Evolutionary conservation across 2,888 invertebrate species (phyloP).

Genomic region (Cerceris rybyensis): DNA sequence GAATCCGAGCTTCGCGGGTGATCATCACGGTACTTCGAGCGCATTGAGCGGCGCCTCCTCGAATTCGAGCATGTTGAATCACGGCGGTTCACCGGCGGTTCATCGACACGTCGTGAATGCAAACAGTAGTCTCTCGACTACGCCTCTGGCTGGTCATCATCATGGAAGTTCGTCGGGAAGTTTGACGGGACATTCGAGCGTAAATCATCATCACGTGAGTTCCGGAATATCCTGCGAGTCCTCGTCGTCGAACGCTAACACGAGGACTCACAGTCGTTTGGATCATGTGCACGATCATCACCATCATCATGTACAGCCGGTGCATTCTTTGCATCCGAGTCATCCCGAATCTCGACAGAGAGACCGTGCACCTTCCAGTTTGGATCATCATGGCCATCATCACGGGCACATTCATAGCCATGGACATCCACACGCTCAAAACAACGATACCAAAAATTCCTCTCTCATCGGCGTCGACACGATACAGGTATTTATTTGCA

Average conservation of each 20-base stretch:
- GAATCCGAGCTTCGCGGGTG: conserved; percentile 50
- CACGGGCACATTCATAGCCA: conserved; percentile 67
- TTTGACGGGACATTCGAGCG: conserved; percentile 64
- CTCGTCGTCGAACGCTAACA: conserved; percentile 74
- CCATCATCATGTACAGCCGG: conserved; percentile 68
- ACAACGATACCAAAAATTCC: conserved; percentile 70
- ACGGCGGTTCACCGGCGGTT: conserved; percentile 68
- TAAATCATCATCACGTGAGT: conserved; percentile 72
- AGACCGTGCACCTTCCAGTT: conserved; percentile 65
- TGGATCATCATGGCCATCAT: conserved; percentile 64
- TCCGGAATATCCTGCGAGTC: conserved; percentile 77
- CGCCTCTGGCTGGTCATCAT: conserved; percentile 69
- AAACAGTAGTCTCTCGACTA: conserved; percentile 67
- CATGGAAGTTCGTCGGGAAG: conserved; percentile 72
- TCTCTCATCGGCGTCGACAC: conserved; percentile 72
- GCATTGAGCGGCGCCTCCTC: conserved; percentile 71
- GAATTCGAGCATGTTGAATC: conserved; percentile 72
- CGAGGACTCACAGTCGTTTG: conserved; percentile 71
- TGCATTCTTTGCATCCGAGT: conserved; percentile 57
- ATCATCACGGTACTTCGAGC: conserved; percentile 67
- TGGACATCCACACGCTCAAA: conserved; percentile 57
- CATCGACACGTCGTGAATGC: conserved; percentile 63
- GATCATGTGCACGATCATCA: conserved; percentile 74
- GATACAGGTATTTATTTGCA: conserved; percentile 70
- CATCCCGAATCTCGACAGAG: conserved; percentile 66